Conservation (phyloP, 2,797 vertebrate species). For the Sebastes wilsoni region DNA sequence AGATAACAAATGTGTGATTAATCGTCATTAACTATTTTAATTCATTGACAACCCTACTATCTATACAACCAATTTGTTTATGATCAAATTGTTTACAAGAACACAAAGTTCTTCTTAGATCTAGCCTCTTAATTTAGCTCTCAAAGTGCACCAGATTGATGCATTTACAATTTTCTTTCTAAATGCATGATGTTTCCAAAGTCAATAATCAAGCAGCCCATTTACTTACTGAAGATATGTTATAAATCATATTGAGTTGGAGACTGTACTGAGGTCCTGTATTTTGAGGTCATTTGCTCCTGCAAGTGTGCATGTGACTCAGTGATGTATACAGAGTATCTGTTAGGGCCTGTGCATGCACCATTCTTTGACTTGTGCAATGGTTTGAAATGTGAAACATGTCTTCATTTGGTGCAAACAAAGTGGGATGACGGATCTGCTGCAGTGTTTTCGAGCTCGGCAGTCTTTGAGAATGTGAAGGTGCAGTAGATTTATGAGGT, state of each 20-base stretch:
- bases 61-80: too few species aligned
- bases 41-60: too few species aligned
- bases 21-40: too few species aligned
- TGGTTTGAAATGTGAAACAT: constrained; percentile 54
- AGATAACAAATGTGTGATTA: too few species aligned
- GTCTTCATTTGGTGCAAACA: constrained; percentile 60
- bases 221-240: constrained; percentile 24
- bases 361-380: constrained; percentile 58
- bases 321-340: constrained; percentile 29
- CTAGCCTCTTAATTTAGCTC: too few species aligned
- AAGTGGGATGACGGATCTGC: constrained; percentile 38
- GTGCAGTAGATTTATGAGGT: constrained; percentile 73
- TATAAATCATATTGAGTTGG: constrained; percentile 8
- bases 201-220: too few species aligned
- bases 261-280: constrained; percentile 16
- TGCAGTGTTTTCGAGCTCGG: constrained; percentile 27
- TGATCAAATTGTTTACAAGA: too few species aligned
- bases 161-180: too few species aligned
- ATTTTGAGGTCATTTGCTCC: constrained; percentile 40
- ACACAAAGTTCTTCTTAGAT: too few species aligned
- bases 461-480: constrained; percentile 58
- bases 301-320: constrained; percentile 40
- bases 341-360: constrained; percentile 55
- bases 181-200: too few species aligned
- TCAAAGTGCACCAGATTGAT: too few species aligned